Percentiles rank a stretch among this genome's conserved stretches.
phyloP scores from a whole-genome alignment of 2,888 invertebrate species.

The Macrostomum cliftonense region DNA sequence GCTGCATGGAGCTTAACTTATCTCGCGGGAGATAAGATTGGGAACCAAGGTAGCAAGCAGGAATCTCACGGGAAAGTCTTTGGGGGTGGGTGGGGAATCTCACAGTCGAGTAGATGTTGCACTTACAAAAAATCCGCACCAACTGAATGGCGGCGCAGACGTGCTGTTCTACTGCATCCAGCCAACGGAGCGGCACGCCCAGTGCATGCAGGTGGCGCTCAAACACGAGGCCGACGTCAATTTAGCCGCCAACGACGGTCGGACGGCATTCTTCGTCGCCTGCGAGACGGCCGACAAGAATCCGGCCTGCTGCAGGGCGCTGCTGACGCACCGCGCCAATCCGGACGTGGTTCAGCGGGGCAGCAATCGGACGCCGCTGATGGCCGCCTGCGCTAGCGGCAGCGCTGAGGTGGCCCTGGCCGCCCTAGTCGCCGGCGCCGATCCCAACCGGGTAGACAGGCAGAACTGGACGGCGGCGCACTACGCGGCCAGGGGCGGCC shows the following conservation, averaged over 20 bases:
- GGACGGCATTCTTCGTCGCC: slow-evolving; percentile 27
- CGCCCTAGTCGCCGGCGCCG: slow-evolving; percentile 24
- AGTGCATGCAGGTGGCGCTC: slow-evolving; percentile 30
- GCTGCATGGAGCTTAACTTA: no score
- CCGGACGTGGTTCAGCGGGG: slow-evolving; percentile 23
- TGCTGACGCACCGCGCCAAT: slow-evolving; percentile 31
- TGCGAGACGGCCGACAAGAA: slow-evolving; percentile 34
- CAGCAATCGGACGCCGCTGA: slow-evolving; percentile 29
- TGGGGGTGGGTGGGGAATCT: no score
- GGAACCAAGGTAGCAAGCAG: no score
- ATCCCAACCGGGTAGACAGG: slow-evolving; percentile 18
- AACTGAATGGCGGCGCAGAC: no score
- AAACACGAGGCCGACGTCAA: slow-evolving; percentile 32
- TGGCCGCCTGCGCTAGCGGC: slow-evolving; percentile 33
- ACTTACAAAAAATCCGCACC: no score
- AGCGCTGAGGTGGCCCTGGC: slow-evolving; percentile 28
- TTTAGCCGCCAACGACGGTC: slow-evolving; percentile 27
- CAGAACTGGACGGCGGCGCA: slow-evolving; percentile 22
- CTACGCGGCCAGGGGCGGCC: slow-evolving; percentile 31
- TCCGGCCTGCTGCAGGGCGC: slow-evolving; percentile 28
- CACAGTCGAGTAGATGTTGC: no score
- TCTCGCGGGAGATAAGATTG: no score
- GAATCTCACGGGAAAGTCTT: no score
- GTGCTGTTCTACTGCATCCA: slow-evolving; percentile 33
- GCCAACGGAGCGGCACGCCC: slow-evolving; percentile 32